Percentiles rank a stretch among this genome's conserved stretches.
Evolutionary conservation across 2,113 vertebrate species (phyloP).

Genomic region (Athene noctua): DNA sequence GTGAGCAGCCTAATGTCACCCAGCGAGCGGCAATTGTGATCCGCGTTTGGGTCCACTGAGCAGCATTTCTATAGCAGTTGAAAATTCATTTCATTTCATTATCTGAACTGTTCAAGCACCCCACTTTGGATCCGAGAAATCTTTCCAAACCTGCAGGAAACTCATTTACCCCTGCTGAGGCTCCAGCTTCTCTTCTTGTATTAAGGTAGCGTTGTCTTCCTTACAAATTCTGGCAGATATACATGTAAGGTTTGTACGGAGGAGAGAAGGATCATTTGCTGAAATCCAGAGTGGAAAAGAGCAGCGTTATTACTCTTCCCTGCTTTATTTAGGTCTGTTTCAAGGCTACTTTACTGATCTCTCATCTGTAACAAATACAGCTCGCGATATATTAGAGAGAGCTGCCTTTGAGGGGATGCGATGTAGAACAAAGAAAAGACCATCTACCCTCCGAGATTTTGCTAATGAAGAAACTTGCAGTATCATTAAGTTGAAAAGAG

Average conservation of each 20-base stretch:
- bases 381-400: neutral
- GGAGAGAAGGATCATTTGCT: neutral
- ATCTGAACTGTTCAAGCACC: constrained; percentile 57
- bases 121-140: constrained; percentile 38
- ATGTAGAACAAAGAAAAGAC: neutral
- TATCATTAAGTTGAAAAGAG: constrained; percentile 1
- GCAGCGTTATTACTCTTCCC: neutral
- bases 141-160: constrained; percentile 64
- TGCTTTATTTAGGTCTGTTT: constrained; percentile 23
- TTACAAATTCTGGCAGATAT: neutral
- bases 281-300: neutral
- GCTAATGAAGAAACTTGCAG: neutral
- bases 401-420: neutral
- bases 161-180: constrained; percentile 68
- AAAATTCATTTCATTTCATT: constrained; percentile 71
- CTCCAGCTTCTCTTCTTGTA: constrained; percentile 4
- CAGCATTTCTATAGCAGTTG: constrained; percentile 7
- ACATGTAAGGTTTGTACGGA: neutral
- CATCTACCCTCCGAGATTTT: neutral
- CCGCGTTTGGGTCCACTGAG: constrained; percentile 16
- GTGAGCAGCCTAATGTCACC: neutral
- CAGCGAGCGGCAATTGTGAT: neutral
- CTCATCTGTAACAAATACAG: neutral
- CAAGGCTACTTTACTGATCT: constrained; percentile 4
- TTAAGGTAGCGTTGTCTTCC: constrained; percentile 5